Conservation (phyloP, 2,888 invertebrate species). For the Polydrusus pterygomalis region DNA sequence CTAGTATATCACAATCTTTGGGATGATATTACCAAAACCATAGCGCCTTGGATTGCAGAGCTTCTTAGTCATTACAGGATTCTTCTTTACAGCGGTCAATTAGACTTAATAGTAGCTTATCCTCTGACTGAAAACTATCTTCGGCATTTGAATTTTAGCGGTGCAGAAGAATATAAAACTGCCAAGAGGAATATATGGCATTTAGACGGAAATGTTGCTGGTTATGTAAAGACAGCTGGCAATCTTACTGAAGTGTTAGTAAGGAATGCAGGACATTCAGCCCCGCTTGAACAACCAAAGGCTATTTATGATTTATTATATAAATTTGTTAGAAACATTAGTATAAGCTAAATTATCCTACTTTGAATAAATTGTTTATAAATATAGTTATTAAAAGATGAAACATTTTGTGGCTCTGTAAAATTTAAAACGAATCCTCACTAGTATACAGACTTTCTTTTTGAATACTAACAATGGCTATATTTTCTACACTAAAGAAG, state of each 20-base stretch:
- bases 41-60: slow-evolving; percentile 70
- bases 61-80: slow-evolving; percentile 80
- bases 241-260: slow-evolving; percentile 83
- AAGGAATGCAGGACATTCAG: slow-evolving; percentile 87
- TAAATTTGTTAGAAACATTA: slow-evolving; percentile 59
- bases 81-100: slow-evolving; percentile 89
- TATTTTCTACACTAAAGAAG: no score
- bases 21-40: slow-evolving; percentile 75
- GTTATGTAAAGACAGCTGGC: slow-evolving; percentile 81
- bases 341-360: not conserved
- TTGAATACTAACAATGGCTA: no score
- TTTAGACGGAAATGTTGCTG: slow-evolving; percentile 80
- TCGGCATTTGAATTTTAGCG: slow-evolving; percentile 80
- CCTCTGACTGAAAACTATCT: slow-evolving; percentile 87
- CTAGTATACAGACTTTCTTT: no score
- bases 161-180: slow-evolving; percentile 77
- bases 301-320: slow-evolving; percentile 81
- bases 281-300: slow-evolving; percentile 84
- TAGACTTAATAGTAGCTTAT: slow-evolving; percentile 92
- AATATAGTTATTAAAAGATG: no score
- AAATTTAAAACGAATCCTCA: no score
- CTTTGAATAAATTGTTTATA: not conserved
- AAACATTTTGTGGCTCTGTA: no score
- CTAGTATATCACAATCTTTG: slow-evolving; percentile 38
- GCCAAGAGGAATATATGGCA: slow-evolving; percentile 81